Evolutionary conservation across 2,888 invertebrate genomes (phyloP).

Genomic region (Malthinus seriepunctatus): DNA sequence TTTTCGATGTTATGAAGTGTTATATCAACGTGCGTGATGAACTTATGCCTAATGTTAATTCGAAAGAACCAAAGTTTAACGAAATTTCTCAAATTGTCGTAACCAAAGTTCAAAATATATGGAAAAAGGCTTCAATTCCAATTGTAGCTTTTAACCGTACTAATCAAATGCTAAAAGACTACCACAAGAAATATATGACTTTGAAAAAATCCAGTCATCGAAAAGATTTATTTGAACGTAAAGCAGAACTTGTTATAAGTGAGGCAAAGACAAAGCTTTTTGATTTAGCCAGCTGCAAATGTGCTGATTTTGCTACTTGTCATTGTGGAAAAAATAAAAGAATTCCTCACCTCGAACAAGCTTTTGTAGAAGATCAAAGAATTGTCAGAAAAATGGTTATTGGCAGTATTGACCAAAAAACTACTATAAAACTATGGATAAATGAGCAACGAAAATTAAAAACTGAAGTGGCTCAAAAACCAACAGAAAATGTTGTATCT

Average conservation of each 20-base stretch:
- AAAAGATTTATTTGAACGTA: too few relatives aligned
- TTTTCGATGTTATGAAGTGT: neutral
- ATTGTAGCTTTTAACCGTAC: too few relatives aligned
- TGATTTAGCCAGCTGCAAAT: conserved; percentile 12
- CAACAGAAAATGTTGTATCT: too few relatives aligned
- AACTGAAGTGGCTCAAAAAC: too few relatives aligned
- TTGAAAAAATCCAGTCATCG: too few relatives aligned
- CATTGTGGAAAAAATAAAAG: conserved; percentile 5
- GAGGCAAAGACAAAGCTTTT: too few relatives aligned
- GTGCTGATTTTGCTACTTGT: conserved; percentile 5
- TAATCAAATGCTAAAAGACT: too few relatives aligned
- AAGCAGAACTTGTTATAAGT: too few relatives aligned
- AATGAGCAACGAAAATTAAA: neutral
- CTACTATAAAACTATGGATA: neutral
- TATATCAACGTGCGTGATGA: neutral
- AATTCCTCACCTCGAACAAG: conserved; percentile 6
- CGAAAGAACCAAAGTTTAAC: neutral
- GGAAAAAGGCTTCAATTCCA: neutral
- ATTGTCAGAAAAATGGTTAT: conserved; percentile 15
- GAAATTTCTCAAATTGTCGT: conserved; percentile 1
- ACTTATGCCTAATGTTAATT: neutral
- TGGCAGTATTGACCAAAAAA: neutral
- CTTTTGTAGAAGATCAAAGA: conserved; percentile 16
- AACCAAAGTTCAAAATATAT: neutral
- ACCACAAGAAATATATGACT: too few relatives aligned